A percentile compares a stretch with the other conserved stretches of the same genome.
These are phyloP conservation scores for Magallana nippona DNA, from an alignment of 2,888 invertebrate species.

Conservation along the genomic window DNA sequence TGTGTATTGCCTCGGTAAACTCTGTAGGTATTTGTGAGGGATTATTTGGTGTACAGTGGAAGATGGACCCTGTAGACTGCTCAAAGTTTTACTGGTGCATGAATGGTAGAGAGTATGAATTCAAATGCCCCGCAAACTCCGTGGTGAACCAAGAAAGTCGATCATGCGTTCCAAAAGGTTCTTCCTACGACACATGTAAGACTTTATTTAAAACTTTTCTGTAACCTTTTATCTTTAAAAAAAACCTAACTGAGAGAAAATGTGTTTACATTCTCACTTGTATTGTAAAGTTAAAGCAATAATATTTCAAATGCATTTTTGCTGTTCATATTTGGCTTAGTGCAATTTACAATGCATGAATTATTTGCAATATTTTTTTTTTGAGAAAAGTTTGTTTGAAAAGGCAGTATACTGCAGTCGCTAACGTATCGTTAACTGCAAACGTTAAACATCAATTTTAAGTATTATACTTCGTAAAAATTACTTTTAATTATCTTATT, in stretches of 20 bases:
- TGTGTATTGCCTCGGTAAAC: not conserved
- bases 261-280: not conserved
- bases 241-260: not conserved
- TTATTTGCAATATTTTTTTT: too few species aligned
- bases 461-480: too few species aligned
- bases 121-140: slow-evolving; percentile 42
- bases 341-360: too few species aligned
- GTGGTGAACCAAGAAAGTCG: slow-evolving; percentile 36
- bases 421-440: too few species aligned
- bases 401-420: too few species aligned
- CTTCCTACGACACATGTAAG: slow-evolving; percentile 45
- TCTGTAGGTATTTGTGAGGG: slow-evolving; percentile 34
- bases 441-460: too few species aligned
- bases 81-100: slow-evolving; percentile 43
- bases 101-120: slow-evolving; percentile 33
- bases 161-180: slow-evolving; percentile 43
- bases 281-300: too few species aligned
- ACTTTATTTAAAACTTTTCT: not conserved
- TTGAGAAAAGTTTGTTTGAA: too few species aligned
- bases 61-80: slow-evolving; percentile 41
- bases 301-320: too few species aligned
- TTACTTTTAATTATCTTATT: too few species aligned
- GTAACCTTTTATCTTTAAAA: not conserved
- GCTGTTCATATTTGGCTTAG: too few species aligned
- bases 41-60: slow-evolving; percentile 39